phyloP scores from a whole-genome alignment of 2,888 invertebrate genomes.

The Pinctada fucata region DNA sequence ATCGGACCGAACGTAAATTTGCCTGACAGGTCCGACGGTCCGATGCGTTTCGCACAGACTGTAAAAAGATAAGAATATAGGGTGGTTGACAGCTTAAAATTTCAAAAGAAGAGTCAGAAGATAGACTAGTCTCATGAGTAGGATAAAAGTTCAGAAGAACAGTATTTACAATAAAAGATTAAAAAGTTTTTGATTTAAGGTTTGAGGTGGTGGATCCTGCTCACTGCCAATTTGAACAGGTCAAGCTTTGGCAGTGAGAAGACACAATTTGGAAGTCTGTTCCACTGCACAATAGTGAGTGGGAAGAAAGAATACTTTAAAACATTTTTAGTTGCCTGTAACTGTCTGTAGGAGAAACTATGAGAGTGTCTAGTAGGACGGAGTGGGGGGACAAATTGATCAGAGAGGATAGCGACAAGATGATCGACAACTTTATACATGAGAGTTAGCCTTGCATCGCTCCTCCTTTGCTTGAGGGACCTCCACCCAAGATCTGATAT shows the following conservation, averaged over 20 bases:
- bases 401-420: background rate
- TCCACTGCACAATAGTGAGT: constrained; percentile 3
- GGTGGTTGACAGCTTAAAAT: background rate
- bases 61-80: no score
- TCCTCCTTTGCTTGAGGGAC: background rate
- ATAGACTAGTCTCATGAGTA: background rate
- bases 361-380: background rate
- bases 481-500: background rate
- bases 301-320: background rate
- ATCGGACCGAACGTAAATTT: no score
- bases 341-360: background rate
- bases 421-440: background rate
- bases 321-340: constrained; percentile 1
- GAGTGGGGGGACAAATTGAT: background rate
- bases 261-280: background rate
- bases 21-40: no score
- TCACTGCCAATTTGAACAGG: background rate
- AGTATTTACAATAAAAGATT: background rate
- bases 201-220: background rate
- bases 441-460: background rate
- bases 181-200: background rate
- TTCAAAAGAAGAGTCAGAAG: background rate
- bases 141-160: background rate
- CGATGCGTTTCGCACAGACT: no score
- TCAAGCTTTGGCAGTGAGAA: background rate